phyloP scores from a whole-genome alignment of 2,888 invertebrate species.

The Eumerus sabulonum region DNA sequence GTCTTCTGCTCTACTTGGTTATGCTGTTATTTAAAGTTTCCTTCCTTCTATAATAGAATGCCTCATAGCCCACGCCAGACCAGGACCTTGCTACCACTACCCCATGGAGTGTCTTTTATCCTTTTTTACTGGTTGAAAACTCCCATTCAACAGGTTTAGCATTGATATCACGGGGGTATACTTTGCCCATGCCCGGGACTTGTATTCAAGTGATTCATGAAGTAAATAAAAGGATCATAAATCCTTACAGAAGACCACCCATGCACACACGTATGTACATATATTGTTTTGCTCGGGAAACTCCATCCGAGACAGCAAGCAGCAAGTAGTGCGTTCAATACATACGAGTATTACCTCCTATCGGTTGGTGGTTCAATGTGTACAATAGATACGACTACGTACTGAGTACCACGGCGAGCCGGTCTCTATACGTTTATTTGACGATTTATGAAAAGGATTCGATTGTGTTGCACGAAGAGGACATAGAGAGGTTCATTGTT shows the following conservation, averaged over 20 bases:
- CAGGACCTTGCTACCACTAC: conserved; percentile 13
- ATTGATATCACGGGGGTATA: conserved; percentile 41
- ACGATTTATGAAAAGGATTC: conserved; percentile 67
- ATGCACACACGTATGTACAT: too few species aligned
- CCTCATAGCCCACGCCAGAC: conserved; percentile 4
- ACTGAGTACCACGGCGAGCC: conserved; percentile 4
- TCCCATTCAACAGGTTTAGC: conserved; percentile 61
- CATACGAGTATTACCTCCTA: too few species aligned
- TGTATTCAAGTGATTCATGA: conserved; percentile 59
- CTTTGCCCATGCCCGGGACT: conserved; percentile 38
- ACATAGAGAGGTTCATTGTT: conserved; percentile 63
- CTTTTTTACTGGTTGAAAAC: conserved; percentile 49
- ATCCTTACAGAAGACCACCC: conserved; percentile 67
- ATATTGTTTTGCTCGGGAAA: conserved; percentile 60
- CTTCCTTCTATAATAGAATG: conserved; percentile 55
- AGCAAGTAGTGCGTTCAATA: too few species aligned
- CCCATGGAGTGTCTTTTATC: conserved; percentile 1
- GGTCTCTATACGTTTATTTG: conserved; percentile 62
- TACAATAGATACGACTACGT: too few species aligned
- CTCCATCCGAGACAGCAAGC: conserved; percentile 14
- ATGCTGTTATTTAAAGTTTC: conserved; percentile 63
- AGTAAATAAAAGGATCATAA: conserved; percentile 69
- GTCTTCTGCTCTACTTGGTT: too few species aligned
- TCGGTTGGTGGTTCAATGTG: too few species aligned
- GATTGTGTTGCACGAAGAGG: conserved; percentile 31